phyloP scores from a whole-genome alignment of 1,140 invertebrate genomes.

The Achroia grisella region DNA sequence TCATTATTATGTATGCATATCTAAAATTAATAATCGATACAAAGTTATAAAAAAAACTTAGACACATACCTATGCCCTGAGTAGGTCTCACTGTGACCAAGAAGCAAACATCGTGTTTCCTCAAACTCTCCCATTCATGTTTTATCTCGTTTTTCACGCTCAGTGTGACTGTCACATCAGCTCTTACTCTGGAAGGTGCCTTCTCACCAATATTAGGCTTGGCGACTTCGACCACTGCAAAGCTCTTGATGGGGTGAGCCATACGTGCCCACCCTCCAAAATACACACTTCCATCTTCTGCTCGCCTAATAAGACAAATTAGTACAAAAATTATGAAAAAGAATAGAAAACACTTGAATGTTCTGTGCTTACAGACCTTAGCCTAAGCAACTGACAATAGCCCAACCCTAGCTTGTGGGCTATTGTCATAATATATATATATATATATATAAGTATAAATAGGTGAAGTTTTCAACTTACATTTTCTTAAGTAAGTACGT shows the following conservation, averaged over 20 bases:
- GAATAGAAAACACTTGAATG: neutral
- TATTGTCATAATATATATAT: too few species aligned
- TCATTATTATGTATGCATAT: too few species aligned
- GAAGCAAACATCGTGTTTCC: slow-evolving; percentile 99
- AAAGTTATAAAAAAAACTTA: slow-evolving; percentile 17
- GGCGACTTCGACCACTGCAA: slow-evolving; percentile 95
- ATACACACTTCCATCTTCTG: slow-evolving; percentile 89
- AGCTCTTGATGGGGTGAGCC: slow-evolving; percentile 95
- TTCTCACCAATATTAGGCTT: slow-evolving; percentile 95
- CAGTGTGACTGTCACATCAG: slow-evolving; percentile 95
- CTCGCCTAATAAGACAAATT: slow-evolving; percentile 75
- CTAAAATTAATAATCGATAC: too few species aligned
- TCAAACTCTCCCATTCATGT: slow-evolving; percentile 96
- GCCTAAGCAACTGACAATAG: too few species aligned
- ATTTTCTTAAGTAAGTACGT: too few species aligned
- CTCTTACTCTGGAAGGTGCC: slow-evolving; percentile 93
- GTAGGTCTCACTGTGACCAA: slow-evolving; percentile 92
- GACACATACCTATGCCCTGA: slow-evolving; percentile 85
- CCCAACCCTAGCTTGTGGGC: too few species aligned
- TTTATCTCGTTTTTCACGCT: slow-evolving; percentile 94
- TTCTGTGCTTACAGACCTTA: too few species aligned
- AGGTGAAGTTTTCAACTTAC: too few species aligned
- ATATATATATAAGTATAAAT: too few species aligned
- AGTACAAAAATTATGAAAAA: neutral
- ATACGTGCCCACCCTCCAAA: slow-evolving; percentile 99